These are phyloP conservation scores for Seira ritae DNA, from an alignment of 2,888 invertebrate species.

Conservation along the genomic window DNA sequence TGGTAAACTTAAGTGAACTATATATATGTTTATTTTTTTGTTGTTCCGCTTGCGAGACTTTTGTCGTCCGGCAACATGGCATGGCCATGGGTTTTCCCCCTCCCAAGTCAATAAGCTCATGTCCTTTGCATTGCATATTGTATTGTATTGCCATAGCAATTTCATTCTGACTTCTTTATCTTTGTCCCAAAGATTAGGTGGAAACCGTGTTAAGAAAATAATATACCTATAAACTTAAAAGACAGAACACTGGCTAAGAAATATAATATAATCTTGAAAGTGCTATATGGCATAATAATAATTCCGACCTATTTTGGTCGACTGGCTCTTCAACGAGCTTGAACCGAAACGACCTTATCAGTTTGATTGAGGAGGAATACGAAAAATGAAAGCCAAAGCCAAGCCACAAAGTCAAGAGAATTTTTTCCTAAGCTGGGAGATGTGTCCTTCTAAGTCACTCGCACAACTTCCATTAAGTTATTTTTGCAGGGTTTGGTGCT, in stretches of 20 bases:
- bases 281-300: not conserved
- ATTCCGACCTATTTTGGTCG: conserved; percentile 6
- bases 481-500: too few relatives aligned
- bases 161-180: not conserved
- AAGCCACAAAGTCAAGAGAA: too few relatives aligned
- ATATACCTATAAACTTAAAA: not conserved
- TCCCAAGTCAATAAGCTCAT: not conserved
- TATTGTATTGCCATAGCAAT: too few relatives aligned
- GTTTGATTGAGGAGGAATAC: conserved; percentile 20
- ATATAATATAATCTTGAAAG: not conserved
- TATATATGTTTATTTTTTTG: not conserved
- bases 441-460: too few relatives aligned
- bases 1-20: conserved; percentile 10
- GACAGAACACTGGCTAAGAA: not conserved
- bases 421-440: too few relatives aligned
- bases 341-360: conserved; percentile 40
- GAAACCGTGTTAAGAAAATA: not conserved
- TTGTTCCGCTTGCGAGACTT: not conserved
- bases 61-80: too few relatives aligned
- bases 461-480: too few relatives aligned
- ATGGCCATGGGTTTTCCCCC: too few relatives aligned
- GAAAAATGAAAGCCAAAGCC: too few relatives aligned
- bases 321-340: conserved; percentile 25
- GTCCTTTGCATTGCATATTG: too few relatives aligned
- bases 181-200: not conserved